These are phyloP conservation scores for Apis cerana DNA, from an alignment of 1,140 invertebrate species.

Conservation along the genomic window DNA sequence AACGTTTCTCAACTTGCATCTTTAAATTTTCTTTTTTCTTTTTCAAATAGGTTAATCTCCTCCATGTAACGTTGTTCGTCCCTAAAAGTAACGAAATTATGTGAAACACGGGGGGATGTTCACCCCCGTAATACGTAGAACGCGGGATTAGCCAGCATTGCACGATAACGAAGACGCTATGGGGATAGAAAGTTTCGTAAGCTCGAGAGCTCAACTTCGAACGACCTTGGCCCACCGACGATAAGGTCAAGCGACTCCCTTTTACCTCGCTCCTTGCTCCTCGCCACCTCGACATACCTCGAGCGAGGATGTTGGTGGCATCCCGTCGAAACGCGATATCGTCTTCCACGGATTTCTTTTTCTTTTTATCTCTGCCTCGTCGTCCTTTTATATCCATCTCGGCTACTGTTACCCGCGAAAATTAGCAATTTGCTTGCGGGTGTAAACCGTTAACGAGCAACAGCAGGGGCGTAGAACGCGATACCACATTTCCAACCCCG, in stretches of 20 bases:
- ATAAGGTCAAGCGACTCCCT: constrained; percentile 33
- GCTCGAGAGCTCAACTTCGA: background rate
- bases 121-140: background rate
- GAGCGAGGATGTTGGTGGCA: background rate
- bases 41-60: too few relatives aligned
- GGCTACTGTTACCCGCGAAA: constrained; percentile 38
- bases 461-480: constrained; percentile 1
- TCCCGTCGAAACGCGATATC: constrained; percentile 28
- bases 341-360: background rate
- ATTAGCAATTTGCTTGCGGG: constrained; percentile 51
- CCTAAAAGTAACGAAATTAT: background rate
- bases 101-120: background rate
- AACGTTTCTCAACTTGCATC: too few relatives aligned
- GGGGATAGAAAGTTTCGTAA: background rate
- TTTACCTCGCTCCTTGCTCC: background rate
- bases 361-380: background rate
- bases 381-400: background rate
- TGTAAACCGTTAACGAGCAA: constrained; percentile 25
- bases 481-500: background rate
- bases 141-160: background rate
- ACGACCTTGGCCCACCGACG: background rate
- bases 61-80: background rate
- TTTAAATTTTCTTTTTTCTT: too few relatives aligned
- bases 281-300: background rate
- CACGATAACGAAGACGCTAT: background rate